Conservation (phyloP, 2,797 vertebrate species). For the Fratercula arctica region DNA sequence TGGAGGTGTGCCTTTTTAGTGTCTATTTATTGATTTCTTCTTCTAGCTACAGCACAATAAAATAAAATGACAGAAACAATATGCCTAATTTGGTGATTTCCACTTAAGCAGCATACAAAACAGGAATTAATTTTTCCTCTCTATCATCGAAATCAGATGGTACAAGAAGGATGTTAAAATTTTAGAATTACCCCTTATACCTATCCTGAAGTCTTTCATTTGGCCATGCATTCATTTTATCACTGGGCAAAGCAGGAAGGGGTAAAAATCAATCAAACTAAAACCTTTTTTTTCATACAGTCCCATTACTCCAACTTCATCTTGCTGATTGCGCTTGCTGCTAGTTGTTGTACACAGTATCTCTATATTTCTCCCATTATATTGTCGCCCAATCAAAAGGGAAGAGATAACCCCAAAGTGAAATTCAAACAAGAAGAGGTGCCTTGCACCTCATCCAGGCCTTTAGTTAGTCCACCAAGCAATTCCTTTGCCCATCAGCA, state of each 20-base stretch:
- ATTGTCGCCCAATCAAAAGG: not conserved
- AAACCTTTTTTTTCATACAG: not conserved
- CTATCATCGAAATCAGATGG: not conserved
- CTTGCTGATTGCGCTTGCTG: not conserved
- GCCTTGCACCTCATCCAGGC: not conserved
- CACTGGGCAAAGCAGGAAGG: not conserved
- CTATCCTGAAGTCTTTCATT: not conserved
- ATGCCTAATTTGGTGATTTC: not conserved
- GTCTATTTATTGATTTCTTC: slow-evolving; percentile 21
- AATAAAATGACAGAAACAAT: not conserved
- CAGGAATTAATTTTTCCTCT: not conserved
- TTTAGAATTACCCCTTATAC: not conserved
- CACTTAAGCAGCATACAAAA: not conserved
- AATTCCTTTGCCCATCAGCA: not conserved
- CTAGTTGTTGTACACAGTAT: not conserved
- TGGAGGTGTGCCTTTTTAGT: not conserved
- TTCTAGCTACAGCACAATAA: not conserved
- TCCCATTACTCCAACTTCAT: not conserved
- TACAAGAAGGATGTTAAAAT: not conserved
- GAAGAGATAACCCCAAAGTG: not conserved
- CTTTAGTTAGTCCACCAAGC: not conserved
- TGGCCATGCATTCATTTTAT: not conserved
- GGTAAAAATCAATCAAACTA: not conserved
- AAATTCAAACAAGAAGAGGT: not conserved
- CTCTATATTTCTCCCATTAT: not conserved